These are phyloP conservation scores for Stenodema calcarata DNA, from an alignment of 2,888 invertebrate genomes.

Conservation along the genomic window DNA sequence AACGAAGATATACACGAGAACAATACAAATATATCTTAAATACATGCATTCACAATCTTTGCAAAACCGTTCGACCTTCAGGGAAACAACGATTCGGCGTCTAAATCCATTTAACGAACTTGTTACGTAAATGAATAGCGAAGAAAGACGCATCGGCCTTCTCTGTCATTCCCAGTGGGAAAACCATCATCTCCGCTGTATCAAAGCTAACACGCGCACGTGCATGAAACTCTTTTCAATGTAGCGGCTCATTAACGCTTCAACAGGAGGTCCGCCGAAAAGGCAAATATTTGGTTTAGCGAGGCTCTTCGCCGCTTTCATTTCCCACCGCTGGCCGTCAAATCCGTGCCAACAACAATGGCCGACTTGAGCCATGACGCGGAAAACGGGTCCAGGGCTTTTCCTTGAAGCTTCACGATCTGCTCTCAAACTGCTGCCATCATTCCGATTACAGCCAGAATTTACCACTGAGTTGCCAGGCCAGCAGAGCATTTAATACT, in stretches of 20 bases:
- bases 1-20: no score
- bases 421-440: not conserved
- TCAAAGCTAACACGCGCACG: not conserved
- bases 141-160: not conserved
- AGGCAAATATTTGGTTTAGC: conserved; percentile 10
- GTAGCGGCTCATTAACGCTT: not conserved
- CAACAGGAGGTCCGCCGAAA: not conserved
- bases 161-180: not conserved
- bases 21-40: no score
- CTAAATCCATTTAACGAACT: not conserved
- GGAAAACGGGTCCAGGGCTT: conserved; percentile 9
- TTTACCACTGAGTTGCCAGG: no score
- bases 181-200: not conserved
- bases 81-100: not conserved
- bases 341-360: conserved; percentile 28
- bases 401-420: not conserved
- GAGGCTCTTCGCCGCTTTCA: not conserved
- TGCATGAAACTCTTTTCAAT: not conserved
- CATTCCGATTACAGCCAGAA: not conserved
- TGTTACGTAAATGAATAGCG: not conserved
- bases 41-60: no score
- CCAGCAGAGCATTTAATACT: not conserved
- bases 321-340: not conserved
- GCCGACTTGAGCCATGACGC: conserved; percentile 30
- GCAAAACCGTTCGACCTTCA: not conserved